Base-by-base conservation (phyloP, 2,888 invertebrate genomes). In the Hydroisotoma schaefferi region DNA sequence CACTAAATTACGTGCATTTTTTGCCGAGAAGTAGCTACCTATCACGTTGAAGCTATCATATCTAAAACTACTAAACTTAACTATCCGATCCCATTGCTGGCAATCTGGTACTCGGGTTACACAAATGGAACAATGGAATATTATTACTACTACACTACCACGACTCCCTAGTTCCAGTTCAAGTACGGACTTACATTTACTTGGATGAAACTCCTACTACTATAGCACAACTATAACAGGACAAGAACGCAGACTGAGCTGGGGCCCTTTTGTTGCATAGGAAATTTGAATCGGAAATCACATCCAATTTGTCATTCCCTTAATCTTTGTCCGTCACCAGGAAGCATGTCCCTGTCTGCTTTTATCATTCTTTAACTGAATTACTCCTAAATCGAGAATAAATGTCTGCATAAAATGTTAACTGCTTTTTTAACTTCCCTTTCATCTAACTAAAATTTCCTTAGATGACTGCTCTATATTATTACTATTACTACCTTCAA, bases 241-340 rank as follows among this genome's bases (percentile, higher is more conserved):
- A 25, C 25, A 46, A 46, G 25, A 12, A 23, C 46, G n/a, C n/a
- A n/a, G n/a, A n/a, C n/a, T n/a, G n/a, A 46, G 20, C 46, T 22
- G 25, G 46, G 25, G 46, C 25, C 43, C 52, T 37, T 38, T 52
- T 52, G 38, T 56, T 56, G 55, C 33, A 23, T 57, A 52, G 51
- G 59, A 59, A 65, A 66, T 62, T 52, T 48, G 62, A 63, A 66
- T 65, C 65, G 61, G 65, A 65, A 65, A 65, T 65, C 61, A 55
- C 52, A 61, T 51, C 63, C 66, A 63, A 63, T 66, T 61, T 63
- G 61, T 61, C 60, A 61, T 48, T 46, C 57, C 58, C 60, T 60
- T 66, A 66, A 66, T 66, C 66, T 66, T 48, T 56, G 48, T 53
- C 56, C 48, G 49, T 53, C 51, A 52, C 47, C 59, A 47, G 55